Percentiles rank a stretch among this genome's conserved stretches.
These are phyloP conservation scores for Athetis lepigone DNA, from an alignment of 2,888 invertebrate species.

Conservation along the genomic window DNA sequence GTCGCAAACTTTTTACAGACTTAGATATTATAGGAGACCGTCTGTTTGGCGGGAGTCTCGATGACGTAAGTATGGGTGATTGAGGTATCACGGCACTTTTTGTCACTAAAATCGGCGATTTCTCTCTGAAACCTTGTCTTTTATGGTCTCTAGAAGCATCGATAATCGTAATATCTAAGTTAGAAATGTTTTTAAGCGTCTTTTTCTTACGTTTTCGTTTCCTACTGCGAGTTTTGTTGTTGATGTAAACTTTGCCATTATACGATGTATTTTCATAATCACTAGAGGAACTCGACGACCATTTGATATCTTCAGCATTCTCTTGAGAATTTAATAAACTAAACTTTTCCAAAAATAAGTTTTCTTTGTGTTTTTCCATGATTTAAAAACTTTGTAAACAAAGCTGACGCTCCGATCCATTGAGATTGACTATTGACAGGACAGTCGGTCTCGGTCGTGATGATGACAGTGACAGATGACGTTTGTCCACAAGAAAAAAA, in stretches of 20 bases:
- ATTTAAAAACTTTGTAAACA: slow-evolving; percentile 17
- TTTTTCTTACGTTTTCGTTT: slow-evolving; percentile 82
- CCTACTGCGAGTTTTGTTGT: slow-evolving; percentile 55
- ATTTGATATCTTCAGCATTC: slow-evolving; percentile 78
- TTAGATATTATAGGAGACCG: slow-evolving; percentile 70
- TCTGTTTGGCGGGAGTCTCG: slow-evolving; percentile 46
- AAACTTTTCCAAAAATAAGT: slow-evolving; percentile 78
- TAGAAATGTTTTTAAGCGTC: slow-evolving; percentile 71
- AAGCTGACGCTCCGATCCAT: neutral
- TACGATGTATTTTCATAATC: slow-evolving; percentile 74
- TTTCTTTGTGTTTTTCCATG: slow-evolving; percentile 77
- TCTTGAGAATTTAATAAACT: slow-evolving; percentile 80
- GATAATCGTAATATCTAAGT: slow-evolving; percentile 76
- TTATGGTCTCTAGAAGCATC: slow-evolving; percentile 63
- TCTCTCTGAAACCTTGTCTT: slow-evolving; percentile 37
- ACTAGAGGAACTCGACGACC: slow-evolving; percentile 83
- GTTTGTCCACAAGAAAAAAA: no score
- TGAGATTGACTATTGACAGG: neutral
- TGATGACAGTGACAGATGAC: neutral
- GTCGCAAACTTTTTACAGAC: slow-evolving; percentile 38
- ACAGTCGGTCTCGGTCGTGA: no score
- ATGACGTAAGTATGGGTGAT: slow-evolving; percentile 70
- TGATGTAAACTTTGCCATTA: slow-evolving; percentile 54
- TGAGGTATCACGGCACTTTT: slow-evolving; percentile 33
- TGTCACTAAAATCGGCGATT: slow-evolving; percentile 68